Evolutionary conservation across 2,113 vertebrate species (phyloP), one percentile per base, ranked within the genome.

Genomic region (Ctenomys sociabilis): DNA sequence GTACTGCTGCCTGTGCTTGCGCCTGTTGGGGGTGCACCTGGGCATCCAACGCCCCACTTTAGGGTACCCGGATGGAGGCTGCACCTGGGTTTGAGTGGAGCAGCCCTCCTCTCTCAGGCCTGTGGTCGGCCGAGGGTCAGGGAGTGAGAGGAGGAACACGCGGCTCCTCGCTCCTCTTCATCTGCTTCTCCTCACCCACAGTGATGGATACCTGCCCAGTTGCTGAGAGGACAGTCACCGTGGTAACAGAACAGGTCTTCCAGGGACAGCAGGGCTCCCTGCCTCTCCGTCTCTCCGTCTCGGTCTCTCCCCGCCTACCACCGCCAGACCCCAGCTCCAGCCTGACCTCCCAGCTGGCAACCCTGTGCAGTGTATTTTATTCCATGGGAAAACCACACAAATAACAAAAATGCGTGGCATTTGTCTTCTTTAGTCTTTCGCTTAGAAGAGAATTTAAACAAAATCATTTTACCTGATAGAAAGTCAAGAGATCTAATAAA

Each of bases 21-120:
- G 93, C 96, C 96, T 78, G 90, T 80, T 85, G 93, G 92, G 96
- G 77, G 87, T 91, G 92, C 91, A 90, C 94, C 96, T 92, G 93
- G 94, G 77, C 94, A 40, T 95, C 90, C 82, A 94, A 84, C 94
- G 95, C 83, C 96, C 95, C 91, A 73, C 93, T 93, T 96, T 94
- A 92, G 85, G 91, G 92, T 73, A 93, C 95, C 94, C 96, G 97
- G 96, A 96, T 96, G 97, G 97, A 35, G 85, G 85, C 96, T 90
- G 70, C 89, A 84, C 94, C 96, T 94, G 43, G 90, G 57, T 95
- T 97, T 37, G 84, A 85, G 90, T 82, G 85, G 94, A 92, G 81
- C 90, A 73, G 77, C 82, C 73, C 75, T 96, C 94, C 90, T 94
- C 90, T 87, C 95, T 94, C 91, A 88, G 93, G 85, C 87, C 93